Base-by-base conservation (phyloP, 1,140 invertebrate genomes). In the Drosophila pandora region DNA sequence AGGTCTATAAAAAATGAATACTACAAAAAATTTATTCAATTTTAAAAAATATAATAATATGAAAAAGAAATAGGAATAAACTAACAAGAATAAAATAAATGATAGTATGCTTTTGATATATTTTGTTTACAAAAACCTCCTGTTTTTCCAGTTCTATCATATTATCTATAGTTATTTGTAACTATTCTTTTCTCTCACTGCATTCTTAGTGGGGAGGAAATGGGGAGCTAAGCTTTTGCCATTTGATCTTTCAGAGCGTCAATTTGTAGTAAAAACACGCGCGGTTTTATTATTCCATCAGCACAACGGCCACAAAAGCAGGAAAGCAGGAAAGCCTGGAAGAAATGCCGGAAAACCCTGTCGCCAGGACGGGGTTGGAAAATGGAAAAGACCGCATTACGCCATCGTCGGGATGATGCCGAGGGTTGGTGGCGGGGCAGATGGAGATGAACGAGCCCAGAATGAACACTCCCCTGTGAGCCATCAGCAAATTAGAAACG, bases 251-350 rank as follows among this genome's bases (percentile, higher is more conserved):
- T 71, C 52, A 57, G 69, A 69, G 75, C 83, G 83, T 64, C 83
- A 88, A 88, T 88, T 88, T 88, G 83, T 88, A 88, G 83, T 88
- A 82, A 83, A 83, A 88, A 89, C 83, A 88, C 83, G 83, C 83
- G 83, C 83, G 79, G 58, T 88, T 88, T 88, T 88, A 88, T 88
- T 88, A 88, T 88, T 88, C 83, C 83, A 88, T 88, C 84, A 89
- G 76, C 64, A 45, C 63, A 60, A 48, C 60, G 43, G 54, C 71
- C 53, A 56, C 60, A 55, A 69, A 52, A 63, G 49, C 49, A 49
- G 25, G 5, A 28, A 28, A 28, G 25, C 25, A 28, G 25, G 45
- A 54, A 47, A 52, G 41, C 41, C 4, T 13, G 3, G 12, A 43
- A 28, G 2, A 28, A 28, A 28, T 17, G 54, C 23, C n/a, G 32